Base-by-base conservation (phyloP, 2,888 invertebrate species). In the Drosophila anceps region DNA sequence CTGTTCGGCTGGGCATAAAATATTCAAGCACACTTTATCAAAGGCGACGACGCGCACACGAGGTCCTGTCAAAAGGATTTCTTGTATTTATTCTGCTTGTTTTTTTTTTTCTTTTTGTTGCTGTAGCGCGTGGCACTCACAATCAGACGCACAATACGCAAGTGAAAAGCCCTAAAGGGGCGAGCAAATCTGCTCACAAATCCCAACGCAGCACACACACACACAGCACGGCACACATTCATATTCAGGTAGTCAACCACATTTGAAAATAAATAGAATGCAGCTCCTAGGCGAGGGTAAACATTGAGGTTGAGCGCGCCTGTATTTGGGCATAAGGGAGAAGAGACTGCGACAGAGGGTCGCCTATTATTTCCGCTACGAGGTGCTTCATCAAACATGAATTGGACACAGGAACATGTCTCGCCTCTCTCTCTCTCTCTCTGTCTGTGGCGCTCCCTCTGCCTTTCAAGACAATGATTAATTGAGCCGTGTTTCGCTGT, bases 321-420 rank as follows among this genome's bases (percentile, higher is more conserved):
- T 51, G 54, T 62, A 61, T 64, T 62, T 54, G 62, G 65, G 60
- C 53, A 72, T n/a, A n/a, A 10, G 48, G 48, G 48, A n/a, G 27
- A 18, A 0, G 46, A 24, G 9, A n/a, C 76, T 62, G 37, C 13
- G 33, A 31, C 20, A 13, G 61, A 72, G 77, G 76, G 76, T 76
- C 68, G 72, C 35, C 76, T 55, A 69, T 65, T 78, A 72, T 72
- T 69, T 79, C 73, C 76, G 69, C 59, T 60, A 39, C 77, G 63
- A 77, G 79, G 86, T 86, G 85, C 85, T 82, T 87, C 79, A 84
- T 84, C 84, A 87, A 84, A 84, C 81, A 82, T 84, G 74, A 81
- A 84, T 84, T 74, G 81, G 70, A 29, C 41, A 53, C 46, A 46
- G 59, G 48, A 41, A 44, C 46, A 46, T 9, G 12, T 9, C 24